Evolutionary conservation across 2,888 invertebrate genomes (phyloP).

Genomic region (Amiota mariae): DNA sequence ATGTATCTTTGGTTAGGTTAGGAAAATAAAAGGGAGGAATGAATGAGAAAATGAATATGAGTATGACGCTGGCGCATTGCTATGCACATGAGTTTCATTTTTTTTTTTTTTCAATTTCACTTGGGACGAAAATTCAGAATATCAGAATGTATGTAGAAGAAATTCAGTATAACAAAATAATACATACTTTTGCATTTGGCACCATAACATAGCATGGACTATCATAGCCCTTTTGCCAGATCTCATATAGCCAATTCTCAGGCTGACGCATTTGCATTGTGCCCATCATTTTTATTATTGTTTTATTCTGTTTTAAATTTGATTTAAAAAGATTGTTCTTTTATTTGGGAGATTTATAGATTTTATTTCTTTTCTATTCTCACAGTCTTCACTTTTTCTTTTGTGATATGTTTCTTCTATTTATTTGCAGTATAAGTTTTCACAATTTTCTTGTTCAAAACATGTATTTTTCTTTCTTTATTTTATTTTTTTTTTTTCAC

Average conservation of each 20-base stretch:
- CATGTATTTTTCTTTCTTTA: slow-evolving; percentile 31
- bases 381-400: slow-evolving; percentile 29
- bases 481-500: slow-evolving; percentile 21
- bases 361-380: slow-evolving; percentile 37
- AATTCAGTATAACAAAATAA: not conserved
- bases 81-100: not conserved
- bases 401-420: slow-evolving; percentile 25
- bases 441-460: slow-evolving; percentile 30
- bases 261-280: slow-evolving; percentile 73
- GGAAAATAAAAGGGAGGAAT: too few species aligned
- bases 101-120: not conserved
- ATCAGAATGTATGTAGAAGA: slow-evolving; percentile 2
- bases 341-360: slow-evolving; percentile 21
- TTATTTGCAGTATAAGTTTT: slow-evolving; percentile 30
- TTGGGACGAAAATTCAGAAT: slow-evolving; percentile 1
- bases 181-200: slow-evolving; percentile 79
- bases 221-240: slow-evolving; percentile 79
- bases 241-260: slow-evolving; percentile 79
- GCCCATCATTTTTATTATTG: slow-evolving; percentile 66
- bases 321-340: slow-evolving; percentile 34
- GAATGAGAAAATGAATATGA: too few species aligned
- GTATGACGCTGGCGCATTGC: too few species aligned
- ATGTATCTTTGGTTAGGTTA: too few species aligned
- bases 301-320: slow-evolving; percentile 28
- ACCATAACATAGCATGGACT: slow-evolving; percentile 82